These are phyloP conservation scores for Onychomys torridus DNA, from an alignment of 2,797 vertebrate species.

Conservation along the genomic window DNA sequence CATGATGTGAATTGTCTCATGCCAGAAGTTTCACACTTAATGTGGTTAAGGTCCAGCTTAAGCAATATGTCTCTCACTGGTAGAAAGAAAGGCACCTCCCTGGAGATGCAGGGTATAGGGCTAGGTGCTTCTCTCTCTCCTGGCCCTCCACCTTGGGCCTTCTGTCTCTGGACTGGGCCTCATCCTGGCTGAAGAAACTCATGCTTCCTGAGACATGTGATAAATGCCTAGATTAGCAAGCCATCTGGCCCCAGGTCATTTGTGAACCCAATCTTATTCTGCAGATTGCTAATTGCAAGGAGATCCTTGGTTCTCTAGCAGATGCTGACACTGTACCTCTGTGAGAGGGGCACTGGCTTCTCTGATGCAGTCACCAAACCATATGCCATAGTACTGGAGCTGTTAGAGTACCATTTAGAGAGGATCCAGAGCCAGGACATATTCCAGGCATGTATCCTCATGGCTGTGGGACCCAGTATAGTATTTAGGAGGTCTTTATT, in stretches of 20 bases:
- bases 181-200: neutral
- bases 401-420: neutral
- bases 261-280: neutral
- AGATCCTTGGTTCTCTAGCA: neutral
- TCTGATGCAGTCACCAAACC: neutral
- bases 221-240: neutral
- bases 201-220: neutral
- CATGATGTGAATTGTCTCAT: neutral
- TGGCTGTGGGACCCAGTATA: neutral
- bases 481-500: neutral
- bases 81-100: neutral
- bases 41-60: neutral
- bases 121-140: neutral
- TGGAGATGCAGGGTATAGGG: neutral
- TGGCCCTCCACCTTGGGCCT: neutral
- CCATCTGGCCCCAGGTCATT: neutral
- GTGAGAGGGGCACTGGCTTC: neutral
- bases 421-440: neutral
- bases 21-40: neutral
- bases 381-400: neutral
- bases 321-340: neutral
- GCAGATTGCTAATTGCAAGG: neutral
- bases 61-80: neutral
- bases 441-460: neutral
- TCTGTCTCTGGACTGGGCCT: neutral